phyloP scores from a whole-genome alignment of 2,113 vertebrate species.

The Pithys albifrons region DNA sequence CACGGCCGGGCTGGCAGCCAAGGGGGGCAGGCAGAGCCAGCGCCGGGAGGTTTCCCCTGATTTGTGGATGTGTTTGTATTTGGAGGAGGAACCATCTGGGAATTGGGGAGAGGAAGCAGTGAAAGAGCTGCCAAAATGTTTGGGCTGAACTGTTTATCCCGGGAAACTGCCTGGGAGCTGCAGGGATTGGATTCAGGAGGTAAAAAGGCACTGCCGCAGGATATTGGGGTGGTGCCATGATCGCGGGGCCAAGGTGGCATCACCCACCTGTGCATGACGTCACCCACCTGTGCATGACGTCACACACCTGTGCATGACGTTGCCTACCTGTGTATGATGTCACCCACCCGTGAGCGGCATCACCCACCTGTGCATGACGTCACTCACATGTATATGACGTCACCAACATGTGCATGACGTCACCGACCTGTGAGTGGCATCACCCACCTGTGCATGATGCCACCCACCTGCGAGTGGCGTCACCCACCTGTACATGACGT shows the following conservation, averaged over 20 bases:
- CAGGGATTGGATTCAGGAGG: background rate
- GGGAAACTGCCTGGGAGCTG: background rate
- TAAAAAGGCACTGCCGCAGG: background rate
- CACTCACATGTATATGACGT: too few relatives aligned
- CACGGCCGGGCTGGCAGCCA: background rate
- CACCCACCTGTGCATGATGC: background rate
- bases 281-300: too few relatives aligned
- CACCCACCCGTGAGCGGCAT: background rate
- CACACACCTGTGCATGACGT: too few relatives aligned
- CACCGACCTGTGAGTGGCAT: background rate
- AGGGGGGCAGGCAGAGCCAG: background rate
- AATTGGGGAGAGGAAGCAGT: rapidly evolving
- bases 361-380: background rate
- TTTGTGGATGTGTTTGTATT: background rate
- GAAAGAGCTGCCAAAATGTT: background rate
- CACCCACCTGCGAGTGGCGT: background rate
- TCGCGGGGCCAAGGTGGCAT: background rate
- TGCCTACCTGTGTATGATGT: background rate
- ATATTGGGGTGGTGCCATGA: rapidly evolving
- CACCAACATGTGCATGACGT: background rate
- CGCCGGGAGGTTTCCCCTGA: background rate
- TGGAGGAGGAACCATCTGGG: background rate
- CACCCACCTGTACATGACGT: background rate
- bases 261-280: background rate
- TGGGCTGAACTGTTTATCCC: rapidly evolving